Evolutionary conservation across 2,888 invertebrate species (phyloP), one percentile per base, ranked within the genome.

Genomic region (Silvanus unidentatus): DNA sequence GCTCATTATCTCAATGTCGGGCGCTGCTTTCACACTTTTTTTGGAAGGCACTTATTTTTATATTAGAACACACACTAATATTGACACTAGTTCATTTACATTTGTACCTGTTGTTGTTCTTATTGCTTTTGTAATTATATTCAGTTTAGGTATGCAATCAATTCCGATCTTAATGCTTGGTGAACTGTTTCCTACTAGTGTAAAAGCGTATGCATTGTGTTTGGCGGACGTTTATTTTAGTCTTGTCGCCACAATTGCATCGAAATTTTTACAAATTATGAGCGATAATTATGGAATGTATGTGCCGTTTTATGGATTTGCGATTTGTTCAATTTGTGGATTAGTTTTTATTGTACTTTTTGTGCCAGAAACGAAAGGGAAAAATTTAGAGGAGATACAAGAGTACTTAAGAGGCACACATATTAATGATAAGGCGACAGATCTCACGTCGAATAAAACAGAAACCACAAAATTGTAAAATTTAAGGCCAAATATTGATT

Each of bases 341-440:
- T 69, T 83, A 40, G 66, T 78, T 50, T 82, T 80, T 65, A 79
- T 83, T 59, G 55, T 76, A 40, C 65, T 77, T 14, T 68, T 76
- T 52, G 75, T 85, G 12, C 84, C 84, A 1, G 85, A 85, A 69
- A 84, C 84, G 2, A 84, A 82, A 65, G 82, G 83, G 44, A 84
- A 82, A 59, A 82, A 82, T 2, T 75, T 85, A 60, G 76, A 81
- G 40, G 77, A 80, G 60, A 85, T 85, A 58, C 84, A 85, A 62
- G 76, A 78, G 14, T 75, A 79, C 43, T 70, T 86, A 3, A 74
- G 75, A 53, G 76, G 78, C 4, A 36, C 36, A 4, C 36, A 36
- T 8, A 22, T 22, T 22, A 12, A 32, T n/a, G n/a, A 12, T 32
- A 16, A 15, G n/a, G n/a, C n/a, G n/a, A n/a, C n/a, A n/a, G n/a